phyloP scores from a whole-genome alignment of 1,140 invertebrate species.

The Danaus melanippus region DNA sequence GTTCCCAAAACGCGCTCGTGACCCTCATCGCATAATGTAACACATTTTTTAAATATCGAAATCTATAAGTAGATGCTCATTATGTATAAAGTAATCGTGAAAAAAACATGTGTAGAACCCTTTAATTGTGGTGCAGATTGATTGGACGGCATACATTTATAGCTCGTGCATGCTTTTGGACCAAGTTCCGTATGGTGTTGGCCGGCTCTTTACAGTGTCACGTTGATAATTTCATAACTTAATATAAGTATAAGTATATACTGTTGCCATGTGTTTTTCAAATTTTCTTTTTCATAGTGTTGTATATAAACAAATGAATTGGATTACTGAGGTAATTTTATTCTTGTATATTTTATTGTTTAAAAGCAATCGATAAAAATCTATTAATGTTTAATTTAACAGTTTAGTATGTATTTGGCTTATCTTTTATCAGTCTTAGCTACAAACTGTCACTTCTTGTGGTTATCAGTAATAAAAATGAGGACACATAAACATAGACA shows the following conservation, averaged over 20 bases:
- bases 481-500: conserved; percentile 17
- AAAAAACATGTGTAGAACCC: conserved; percentile 39
- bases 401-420: background rate
- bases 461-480: conserved; percentile 16
- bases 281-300: too few species aligned
- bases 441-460: conserved; percentile 8
- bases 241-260: too few species aligned
- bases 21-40: conserved; percentile 54
- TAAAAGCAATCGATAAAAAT: too few species aligned
- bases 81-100: conserved; percentile 27
- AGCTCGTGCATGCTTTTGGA: conserved; percentile 16
- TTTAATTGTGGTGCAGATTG: conserved; percentile 27
- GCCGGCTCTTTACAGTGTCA: conserved; percentile 6
- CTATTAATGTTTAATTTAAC: too few species aligned
- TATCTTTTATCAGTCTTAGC: conserved; percentile 16
- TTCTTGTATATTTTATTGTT: too few species aligned
- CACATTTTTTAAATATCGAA: conserved; percentile 29
- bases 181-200: conserved; percentile 21
- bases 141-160: conserved; percentile 26
- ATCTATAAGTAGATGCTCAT: conserved; percentile 44
- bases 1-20: conserved; percentile 60
- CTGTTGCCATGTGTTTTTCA: too few species aligned
- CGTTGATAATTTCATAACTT: too few species aligned
- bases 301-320: too few species aligned
- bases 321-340: too few species aligned